Evolutionary conservation across 1,140 invertebrate species (phyloP).

Genomic region (Caenorhabditis brenneri): DNA sequence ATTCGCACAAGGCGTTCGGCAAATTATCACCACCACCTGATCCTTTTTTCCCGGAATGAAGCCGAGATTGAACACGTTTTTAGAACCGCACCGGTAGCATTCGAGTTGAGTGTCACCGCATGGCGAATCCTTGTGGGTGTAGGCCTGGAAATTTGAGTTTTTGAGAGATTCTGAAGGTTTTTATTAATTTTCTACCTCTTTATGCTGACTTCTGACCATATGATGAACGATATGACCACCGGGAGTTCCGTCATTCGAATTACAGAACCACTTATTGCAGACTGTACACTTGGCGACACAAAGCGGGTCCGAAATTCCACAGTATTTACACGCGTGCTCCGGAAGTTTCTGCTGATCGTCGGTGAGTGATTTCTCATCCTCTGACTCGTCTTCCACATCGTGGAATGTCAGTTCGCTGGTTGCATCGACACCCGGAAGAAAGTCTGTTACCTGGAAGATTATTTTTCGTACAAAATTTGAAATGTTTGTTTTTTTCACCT

Average conservation of each 20-base stretch:
- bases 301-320: constrained; percentile 95
- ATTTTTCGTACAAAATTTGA: not conserved
- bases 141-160: not conserved
- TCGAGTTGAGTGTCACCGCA: constrained; percentile 95
- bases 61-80: constrained; percentile 95
- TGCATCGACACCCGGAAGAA: not conserved
- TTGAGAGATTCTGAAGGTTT: not conserved
- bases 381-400: constrained; percentile 39
- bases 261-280: constrained; percentile 99
- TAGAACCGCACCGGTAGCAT: constrained; percentile 96
- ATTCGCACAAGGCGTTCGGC: constrained; percentile 22
- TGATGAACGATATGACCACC: constrained; percentile 99
- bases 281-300: constrained; percentile 97
- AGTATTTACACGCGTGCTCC: constrained; percentile 76
- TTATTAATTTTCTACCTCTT: constrained; percentile 82
- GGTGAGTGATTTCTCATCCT: not conserved
- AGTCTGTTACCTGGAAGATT: not conserved
- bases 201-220: constrained; percentile 94
- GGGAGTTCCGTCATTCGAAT: constrained; percentile 94
- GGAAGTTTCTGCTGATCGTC: constrained; percentile 55
- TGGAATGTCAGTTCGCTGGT: constrained; percentile 45
- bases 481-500: constrained; percentile 6
- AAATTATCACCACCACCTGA: constrained; percentile 82
- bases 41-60: constrained; percentile 99
- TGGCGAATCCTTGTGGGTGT: constrained; percentile 91